Percentiles rank a stretch among this genome's conserved stretches.
These are phyloP conservation scores for Acanthosepion pharaonis DNA, from an alignment of 2,888 invertebrate species.

Conservation along the genomic window DNA sequence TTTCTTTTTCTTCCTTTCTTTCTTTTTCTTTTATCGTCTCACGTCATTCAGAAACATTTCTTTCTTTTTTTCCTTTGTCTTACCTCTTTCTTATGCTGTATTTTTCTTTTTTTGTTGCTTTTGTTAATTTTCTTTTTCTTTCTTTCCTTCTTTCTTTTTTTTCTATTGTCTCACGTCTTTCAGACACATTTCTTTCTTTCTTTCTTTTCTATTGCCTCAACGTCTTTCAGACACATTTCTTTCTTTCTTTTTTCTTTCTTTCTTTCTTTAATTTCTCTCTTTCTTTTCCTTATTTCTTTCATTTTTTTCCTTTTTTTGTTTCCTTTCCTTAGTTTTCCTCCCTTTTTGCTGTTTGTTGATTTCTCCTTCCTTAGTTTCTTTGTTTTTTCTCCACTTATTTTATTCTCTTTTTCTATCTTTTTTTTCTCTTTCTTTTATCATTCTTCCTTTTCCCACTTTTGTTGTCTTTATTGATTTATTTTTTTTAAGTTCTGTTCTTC, in stretches of 20 bases:
- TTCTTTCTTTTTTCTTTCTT: neutral
- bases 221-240: too few species aligned
- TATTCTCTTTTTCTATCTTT: neutral
- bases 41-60: neutral
- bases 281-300: neutral
- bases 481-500: neutral
- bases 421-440: neutral
- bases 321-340: neutral
- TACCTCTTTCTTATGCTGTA: too few species aligned
- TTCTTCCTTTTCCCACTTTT: neutral
- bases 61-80: neutral
- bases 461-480: neutral
- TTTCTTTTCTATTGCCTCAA: too few species aligned
- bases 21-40: neutral
- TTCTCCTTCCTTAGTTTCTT: neutral
- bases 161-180: too few species aligned
- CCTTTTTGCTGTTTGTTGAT: neutral
- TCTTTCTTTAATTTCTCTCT: neutral
- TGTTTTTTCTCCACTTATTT: neutral
- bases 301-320: too few species aligned
- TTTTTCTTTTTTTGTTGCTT: too few species aligned
- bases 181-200: too few species aligned
- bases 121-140: too few species aligned
- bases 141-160: too few species aligned
- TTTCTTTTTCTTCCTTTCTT: neutral